Conservation (phyloP, 1,140 invertebrate species). For the Drosophila rhopaloa region DNA sequence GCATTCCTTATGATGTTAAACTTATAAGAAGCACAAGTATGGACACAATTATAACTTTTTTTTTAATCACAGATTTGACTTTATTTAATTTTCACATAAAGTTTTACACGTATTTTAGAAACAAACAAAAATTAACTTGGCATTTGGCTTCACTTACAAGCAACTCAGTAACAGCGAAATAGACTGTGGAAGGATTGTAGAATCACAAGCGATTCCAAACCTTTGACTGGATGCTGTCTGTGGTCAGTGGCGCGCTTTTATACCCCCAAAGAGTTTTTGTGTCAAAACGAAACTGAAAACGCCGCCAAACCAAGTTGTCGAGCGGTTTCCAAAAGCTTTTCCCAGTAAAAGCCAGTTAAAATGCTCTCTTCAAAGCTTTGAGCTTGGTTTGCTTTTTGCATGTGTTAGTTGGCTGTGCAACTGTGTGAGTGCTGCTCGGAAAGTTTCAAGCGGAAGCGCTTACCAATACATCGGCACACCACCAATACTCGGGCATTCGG, state of each 20-base stretch:
- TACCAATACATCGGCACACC: constrained; percentile 36
- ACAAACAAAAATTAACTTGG: constrained; percentile 18
- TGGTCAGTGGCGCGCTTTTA: constrained; percentile 87
- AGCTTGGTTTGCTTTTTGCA: constrained; percentile 5
- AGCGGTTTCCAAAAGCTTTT: constrained; percentile 65
- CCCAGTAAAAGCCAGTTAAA: background rate
- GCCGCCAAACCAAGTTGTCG: constrained; percentile 54
- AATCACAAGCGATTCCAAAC: constrained; percentile 84
- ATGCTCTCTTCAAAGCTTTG: constrained; percentile 54
- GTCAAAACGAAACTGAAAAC: constrained; percentile 80
- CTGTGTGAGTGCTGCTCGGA: constrained; percentile 46
- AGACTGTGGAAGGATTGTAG: constrained; percentile 81
- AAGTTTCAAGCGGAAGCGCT: constrained; percentile 68
- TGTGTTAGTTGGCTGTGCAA: constrained; percentile 30
- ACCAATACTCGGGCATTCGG: constrained; percentile 36
- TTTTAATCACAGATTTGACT: constrained; percentile 6
- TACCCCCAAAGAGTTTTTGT: constrained; percentile 86
- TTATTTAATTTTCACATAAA: constrained; percentile 10
- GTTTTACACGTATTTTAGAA: constrained; percentile 3
- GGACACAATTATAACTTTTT: constrained; percentile 1
- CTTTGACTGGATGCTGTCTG: constrained; percentile 89
- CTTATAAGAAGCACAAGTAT: background rate
- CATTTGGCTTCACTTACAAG: constrained; percentile 60
- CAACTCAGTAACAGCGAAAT: constrained; percentile 59
- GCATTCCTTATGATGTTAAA: background rate